Conservation (phyloP, 2,797 vertebrate species). For the Oreochromis mossambicus region DNA sequence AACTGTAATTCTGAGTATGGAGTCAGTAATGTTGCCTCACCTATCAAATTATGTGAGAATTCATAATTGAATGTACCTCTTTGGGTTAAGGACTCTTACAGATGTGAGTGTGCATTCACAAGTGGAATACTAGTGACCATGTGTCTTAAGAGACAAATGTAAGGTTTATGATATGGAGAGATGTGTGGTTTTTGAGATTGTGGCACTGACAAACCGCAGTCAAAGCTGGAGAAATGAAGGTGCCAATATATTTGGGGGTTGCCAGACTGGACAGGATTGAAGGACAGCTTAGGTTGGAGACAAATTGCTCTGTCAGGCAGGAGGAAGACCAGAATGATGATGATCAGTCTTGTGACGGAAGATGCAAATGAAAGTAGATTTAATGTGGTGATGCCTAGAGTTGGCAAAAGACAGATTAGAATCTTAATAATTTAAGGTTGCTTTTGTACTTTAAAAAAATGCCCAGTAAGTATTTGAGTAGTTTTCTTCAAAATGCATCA, state of each 20-base stretch:
- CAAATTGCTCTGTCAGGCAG: neutral
- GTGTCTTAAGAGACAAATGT: neutral
- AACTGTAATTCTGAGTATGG: neutral
- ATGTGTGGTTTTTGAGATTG: neutral
- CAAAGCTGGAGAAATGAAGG: neutral
- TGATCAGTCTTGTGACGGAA: neutral
- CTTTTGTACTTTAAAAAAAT: neutral
- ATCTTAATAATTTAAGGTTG: neutral
- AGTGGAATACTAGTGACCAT: neutral
- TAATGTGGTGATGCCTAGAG: neutral
- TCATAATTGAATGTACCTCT: neutral
- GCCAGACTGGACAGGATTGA: neutral
- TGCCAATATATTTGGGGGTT: neutral
- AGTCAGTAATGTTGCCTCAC: neutral
- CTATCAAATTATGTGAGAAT: neutral
- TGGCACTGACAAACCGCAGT: accelerated
- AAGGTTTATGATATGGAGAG: neutral
- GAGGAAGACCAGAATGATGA: neutral
- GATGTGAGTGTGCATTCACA: neutral
- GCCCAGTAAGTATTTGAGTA: neutral
- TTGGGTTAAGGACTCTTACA: neutral
- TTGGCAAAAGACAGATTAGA: neutral
- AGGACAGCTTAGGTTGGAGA: neutral
- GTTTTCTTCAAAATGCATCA: neutral
- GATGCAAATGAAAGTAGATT: neutral